phyloP scores from a whole-genome alignment of 2,113 vertebrate genomes.

The Daboia siamensis region DNA sequence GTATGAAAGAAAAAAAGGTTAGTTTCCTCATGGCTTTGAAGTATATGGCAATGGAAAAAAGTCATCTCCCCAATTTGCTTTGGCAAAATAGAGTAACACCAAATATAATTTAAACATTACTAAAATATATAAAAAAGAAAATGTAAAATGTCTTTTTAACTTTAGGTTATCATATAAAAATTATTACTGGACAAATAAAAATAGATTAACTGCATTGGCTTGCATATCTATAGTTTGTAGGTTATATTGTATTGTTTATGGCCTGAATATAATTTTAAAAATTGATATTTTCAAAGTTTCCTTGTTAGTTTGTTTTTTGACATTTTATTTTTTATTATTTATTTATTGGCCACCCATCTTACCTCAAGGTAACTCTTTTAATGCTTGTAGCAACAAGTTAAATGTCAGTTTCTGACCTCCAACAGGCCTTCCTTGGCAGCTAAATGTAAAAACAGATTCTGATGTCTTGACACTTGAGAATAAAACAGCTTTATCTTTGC shows the following conservation, averaged over 20 bases:
- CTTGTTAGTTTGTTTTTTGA: conserved; percentile 1
- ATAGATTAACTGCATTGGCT: neutral
- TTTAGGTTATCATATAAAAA: neutral
- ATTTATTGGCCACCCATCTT: neutral
- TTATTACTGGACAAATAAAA: neutral
- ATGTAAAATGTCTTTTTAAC: neutral
- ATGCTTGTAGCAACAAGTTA: neutral
- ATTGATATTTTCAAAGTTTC: neutral
- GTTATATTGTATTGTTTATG: neutral
- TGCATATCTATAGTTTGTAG: neutral
- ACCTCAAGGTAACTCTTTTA: neutral
- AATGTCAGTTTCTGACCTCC: conserved; percentile 31
- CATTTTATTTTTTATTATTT: neutral
- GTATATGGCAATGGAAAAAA: neutral
- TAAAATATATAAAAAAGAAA: neutral
- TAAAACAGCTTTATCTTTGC: conserved; percentile 75
- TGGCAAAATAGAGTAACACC: neutral
- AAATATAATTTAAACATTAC: neutral
- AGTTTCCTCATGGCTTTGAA: neutral
- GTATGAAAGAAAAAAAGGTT: neutral
- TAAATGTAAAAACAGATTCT: conserved; percentile 79
- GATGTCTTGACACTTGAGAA: conserved; percentile 81
- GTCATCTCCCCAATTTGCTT: neutral
- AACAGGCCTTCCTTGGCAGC: conserved; percentile 75
- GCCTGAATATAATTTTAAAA: neutral